Evolutionary conservation across 2,797 vertebrate genomes (phyloP).

Genomic region (Gorsachius magnificus): DNA sequence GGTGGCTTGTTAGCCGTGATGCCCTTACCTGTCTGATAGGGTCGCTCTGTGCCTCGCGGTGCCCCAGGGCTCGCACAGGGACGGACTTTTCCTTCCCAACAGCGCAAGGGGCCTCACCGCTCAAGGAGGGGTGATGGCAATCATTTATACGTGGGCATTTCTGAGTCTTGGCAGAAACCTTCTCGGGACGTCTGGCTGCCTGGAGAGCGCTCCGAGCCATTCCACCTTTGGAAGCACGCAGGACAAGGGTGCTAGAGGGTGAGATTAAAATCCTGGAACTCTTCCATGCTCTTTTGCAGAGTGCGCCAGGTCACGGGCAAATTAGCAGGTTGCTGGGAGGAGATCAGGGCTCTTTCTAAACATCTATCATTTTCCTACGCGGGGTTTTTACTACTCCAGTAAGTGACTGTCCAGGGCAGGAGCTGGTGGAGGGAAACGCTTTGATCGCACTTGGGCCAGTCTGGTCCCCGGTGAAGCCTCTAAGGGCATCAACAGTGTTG

Average conservation of each 20-base stretch:
- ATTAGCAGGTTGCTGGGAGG: background rate
- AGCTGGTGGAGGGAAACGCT: background rate
- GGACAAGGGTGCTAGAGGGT: background rate
- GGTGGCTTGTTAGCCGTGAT: background rate
- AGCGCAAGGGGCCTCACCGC: background rate
- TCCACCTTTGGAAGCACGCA: background rate
- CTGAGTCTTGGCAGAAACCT: background rate
- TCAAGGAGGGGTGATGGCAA: background rate
- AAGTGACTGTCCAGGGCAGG: background rate
- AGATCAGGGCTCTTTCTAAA: background rate
- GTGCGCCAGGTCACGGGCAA: background rate
- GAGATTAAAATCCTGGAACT: background rate
- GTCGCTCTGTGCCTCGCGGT: rapidly evolving
- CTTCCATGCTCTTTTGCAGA: background rate
- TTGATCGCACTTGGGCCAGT: background rate
- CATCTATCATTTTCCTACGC: background rate
- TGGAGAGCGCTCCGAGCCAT: background rate
- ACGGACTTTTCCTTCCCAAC: background rate
- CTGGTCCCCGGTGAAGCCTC: background rate
- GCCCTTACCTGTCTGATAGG: background rate
- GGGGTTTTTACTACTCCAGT: background rate
- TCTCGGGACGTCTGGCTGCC: background rate
- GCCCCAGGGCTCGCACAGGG: rapidly evolving
- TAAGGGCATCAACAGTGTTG: background rate
- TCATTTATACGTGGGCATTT: background rate